Base-by-base conservation (phyloP, 2,797 vertebrate species). In the Clarias laeviceps region DNA sequence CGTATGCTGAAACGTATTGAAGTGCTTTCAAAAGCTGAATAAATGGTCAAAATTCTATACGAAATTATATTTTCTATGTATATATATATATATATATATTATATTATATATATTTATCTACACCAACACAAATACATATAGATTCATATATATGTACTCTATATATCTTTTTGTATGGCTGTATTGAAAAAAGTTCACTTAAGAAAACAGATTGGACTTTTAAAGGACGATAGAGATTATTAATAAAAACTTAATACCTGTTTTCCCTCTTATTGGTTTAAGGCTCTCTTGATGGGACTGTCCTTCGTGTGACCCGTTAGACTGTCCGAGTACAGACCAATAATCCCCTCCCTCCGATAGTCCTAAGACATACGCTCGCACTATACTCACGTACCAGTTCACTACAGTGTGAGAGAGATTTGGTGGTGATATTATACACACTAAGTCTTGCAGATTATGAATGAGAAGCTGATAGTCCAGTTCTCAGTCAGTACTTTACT, bases 111-210 rank as follows among this genome's bases (percentile, higher is more conserved):
- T 74, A 64, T 64, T 94, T 95, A 95, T 96, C 94, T 96, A 95
- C 94, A 96, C 95, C 95, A 95, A 96, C 94, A 95, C 95, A 95
- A 94, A 96, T 94, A 96, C 95, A 96, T 95, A 95, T 95, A 95
- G 94, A 92, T 94, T 93, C 94, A 77, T 92, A 93, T 94, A 94
- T 88, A 88, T 95, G 93, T 94, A 88, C 88, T 94, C 94, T 89
- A 91, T 93, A 95, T 90, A 91, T 86, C 84, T 90, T 95, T 94
- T 91, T 94, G 94, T 96, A 96, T 96, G 95, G 95, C 95, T 96
- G 91, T 92, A 96, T 95, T 94, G 95, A 95, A 96, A 96, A 70
- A 95, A 90, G 91, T 91, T 89, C 91, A 94, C 94, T 95, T 95
- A 94, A 94, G 93, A 94, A 95, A 96, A 93, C 94, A 94, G 92